These are phyloP conservation scores for Contarinia nasturtii DNA, from an alignment of 1,140 invertebrate genomes.

Conservation along the genomic window DNA sequence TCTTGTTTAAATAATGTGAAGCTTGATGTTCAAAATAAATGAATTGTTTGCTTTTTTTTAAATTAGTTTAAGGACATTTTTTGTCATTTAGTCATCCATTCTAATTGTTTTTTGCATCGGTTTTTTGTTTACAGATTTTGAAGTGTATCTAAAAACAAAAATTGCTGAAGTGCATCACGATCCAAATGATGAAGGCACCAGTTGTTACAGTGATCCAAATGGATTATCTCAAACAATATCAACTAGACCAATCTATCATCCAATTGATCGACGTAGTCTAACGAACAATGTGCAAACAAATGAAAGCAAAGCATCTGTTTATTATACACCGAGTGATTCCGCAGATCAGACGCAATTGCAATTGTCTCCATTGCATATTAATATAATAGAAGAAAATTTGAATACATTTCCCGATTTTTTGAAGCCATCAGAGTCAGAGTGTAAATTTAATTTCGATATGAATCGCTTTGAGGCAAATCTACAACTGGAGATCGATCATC, in stretches of 20 bases:
- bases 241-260: slow-evolving; percentile 17
- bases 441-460: neutral
- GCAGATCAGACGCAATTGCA: slow-evolving; percentile 5
- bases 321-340: slow-evolving; percentile 59
- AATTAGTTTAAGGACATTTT: too few species aligned
- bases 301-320: slow-evolving; percentile 48
- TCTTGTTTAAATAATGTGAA: too few species aligned
- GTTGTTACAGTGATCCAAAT: slow-evolving; percentile 17
- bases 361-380: slow-evolving; percentile 8
- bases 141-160: slow-evolving; percentile 41
- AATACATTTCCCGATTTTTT: neutral
- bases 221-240: slow-evolving; percentile 7
- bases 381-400: slow-evolving; percentile 21
- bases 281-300: too few species aligned
- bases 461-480: neutral
- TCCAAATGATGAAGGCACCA: too few species aligned
- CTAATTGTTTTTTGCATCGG: too few species aligned
- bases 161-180: slow-evolving; percentile 26
- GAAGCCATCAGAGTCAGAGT: neutral
- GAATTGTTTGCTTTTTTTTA: too few species aligned
- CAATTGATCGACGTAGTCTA: too few species aligned
- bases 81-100: too few species aligned
- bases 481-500: neutral
- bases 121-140: slow-evolving; percentile 19
- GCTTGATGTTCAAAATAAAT: too few species aligned